Evolutionary conservation across 64 coral and sea anemone species (phyloP).

Genomic region (Porites australiensis): DNA sequence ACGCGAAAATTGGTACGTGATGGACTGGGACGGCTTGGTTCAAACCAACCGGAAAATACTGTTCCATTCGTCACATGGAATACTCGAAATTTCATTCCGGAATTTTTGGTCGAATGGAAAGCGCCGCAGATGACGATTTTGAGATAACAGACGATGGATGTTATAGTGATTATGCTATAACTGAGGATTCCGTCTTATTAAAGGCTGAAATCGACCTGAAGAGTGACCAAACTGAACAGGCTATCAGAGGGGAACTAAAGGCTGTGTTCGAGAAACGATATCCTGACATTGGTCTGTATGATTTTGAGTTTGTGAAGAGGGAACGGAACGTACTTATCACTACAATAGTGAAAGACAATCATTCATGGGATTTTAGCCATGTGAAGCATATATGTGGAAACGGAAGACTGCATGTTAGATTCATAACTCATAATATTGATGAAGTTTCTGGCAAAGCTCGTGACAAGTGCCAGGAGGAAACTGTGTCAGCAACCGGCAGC

Average conservation of each 20-base stretch:
- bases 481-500: neutral
- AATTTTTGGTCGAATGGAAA: too few species aligned
- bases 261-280: constrained; percentile 50
- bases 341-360: constrained; percentile 61
- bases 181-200: constrained; percentile 58
- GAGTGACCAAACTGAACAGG: constrained; percentile 58
- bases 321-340: constrained; percentile 57
- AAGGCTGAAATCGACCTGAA: constrained; percentile 75
- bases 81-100: too few species aligned
- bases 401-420: constrained; percentile 52
- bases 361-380: constrained; percentile 77
- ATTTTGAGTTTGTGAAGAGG: constrained; percentile 73
- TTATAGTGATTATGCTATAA: constrained; percentile 68
- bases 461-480: constrained; percentile 17
- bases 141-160: constrained; percentile 53
- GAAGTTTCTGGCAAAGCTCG: constrained; percentile 55
- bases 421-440: constrained; percentile 51
- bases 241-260: constrained; percentile 68
- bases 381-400: constrained; percentile 69
- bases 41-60: too few species aligned
- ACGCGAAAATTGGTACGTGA: too few species aligned
- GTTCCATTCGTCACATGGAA: too few species aligned
- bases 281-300: constrained; percentile 28
- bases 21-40: too few species aligned
- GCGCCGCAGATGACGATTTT: constrained; percentile 22